Evolutionary conservation across 2,797 vertebrate genomes (phyloP), one percentile per base, ranked within the genome.

Genomic region (Diplodus sargus): DNA sequence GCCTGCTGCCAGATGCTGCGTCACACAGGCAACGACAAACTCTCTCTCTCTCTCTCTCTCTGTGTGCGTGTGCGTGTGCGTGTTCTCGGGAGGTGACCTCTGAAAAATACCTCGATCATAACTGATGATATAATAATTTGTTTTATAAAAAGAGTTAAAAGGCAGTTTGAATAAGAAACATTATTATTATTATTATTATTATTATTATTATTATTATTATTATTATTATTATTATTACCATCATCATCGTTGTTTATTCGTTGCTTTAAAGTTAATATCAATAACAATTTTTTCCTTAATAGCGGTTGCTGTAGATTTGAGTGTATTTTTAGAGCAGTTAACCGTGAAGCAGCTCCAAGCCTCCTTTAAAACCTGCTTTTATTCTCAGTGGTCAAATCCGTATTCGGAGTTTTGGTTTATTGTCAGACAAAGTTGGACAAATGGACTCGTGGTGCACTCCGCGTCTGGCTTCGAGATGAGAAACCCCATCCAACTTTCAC

Each of bases 401-500:
- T 66, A 39, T 71, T 74, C 14, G 4, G 59, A 18, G 15, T 75
- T 57, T 25, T 62, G 58, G 47, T 66, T 85, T 43, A 58, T 49
- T 62, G 42, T 81, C 67, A 64, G 62, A 75, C 51, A 60, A 22
- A 76, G 54, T 11, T 59, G 59, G 47, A 74, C 59, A 4, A 34
- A 81, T 74, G 76, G 76, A 59, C 45, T 77, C 45, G 72, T 58
- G 78, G 76, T 75, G 63, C 65, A 42, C 68, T 76, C 62, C 75
- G 4, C 53, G 74, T 83, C 77, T 86, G 84, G 71, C 59, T 76
- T 54, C 76, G 56, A 76, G 60, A 74, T 70, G 71, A 79, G 75
- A 47, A 91, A 82, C 64, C 84, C 78, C 58, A 74, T 91, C 90
- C 90, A 89, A 79, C 83, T 85, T 85, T 90, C 90, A 65, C 87